phyloP scores from a whole-genome alignment of 2,888 invertebrate genomes.

The Mesoligia furuncula region DNA sequence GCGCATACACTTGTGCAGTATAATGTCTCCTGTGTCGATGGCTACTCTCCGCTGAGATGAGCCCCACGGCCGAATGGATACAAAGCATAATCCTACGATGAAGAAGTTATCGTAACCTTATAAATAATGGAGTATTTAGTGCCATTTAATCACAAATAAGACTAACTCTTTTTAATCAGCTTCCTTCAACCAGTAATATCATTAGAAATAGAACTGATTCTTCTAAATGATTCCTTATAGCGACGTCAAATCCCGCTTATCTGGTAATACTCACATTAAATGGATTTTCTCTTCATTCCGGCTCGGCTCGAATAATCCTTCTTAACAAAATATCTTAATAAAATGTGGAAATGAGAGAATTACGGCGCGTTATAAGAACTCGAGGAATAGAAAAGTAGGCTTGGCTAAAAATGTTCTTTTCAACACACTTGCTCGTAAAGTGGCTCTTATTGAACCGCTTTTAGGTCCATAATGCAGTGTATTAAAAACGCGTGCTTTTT shows the following conservation, averaged over 20 bases:
- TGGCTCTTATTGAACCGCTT: no score
- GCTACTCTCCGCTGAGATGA: background rate
- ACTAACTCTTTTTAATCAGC: background rate
- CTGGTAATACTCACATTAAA: conserved; percentile 35
- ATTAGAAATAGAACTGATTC: conserved; percentile 37
- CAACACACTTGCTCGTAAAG: no score
- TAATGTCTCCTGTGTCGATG: background rate
- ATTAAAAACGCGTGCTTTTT: no score
- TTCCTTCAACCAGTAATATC: conserved; percentile 10
- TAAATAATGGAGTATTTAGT: background rate
- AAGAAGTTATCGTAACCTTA: background rate
- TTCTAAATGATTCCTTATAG: conserved; percentile 39
- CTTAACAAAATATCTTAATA: conserved; percentile 58
- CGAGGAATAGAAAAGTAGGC: conserved; percentile 30
- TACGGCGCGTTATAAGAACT: conserved; percentile 38
- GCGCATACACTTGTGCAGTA: background rate
- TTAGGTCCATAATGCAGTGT: no score
- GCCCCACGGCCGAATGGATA: background rate
- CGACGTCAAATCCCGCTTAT: conserved; percentile 36
- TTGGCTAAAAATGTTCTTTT: conserved; percentile 17
- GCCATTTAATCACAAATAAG: background rate
- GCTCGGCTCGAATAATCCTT: conserved; percentile 47
- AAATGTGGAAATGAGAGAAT: conserved; percentile 50
- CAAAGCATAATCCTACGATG: background rate
- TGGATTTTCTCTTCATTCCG: conserved; percentile 47